Evolutionary conservation across 64 coral and sea anemone genomes (phyloP).

Genomic region (Stichodactyla mertensii): DNA sequence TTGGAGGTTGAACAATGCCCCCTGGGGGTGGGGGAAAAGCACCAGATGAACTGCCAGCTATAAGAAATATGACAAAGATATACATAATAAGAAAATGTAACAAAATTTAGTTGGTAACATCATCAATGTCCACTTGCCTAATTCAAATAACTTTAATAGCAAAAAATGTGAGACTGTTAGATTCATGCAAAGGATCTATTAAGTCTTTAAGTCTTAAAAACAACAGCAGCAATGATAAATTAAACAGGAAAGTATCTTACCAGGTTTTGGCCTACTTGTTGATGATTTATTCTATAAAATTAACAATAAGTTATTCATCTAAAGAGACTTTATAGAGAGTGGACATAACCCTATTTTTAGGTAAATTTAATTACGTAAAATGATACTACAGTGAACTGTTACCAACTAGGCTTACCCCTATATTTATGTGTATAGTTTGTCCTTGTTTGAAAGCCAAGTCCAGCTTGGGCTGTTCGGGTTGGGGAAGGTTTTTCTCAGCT

Average conservation of each 20-base stretch:
- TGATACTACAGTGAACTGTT: background rate
- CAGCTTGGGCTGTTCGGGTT: conserved; percentile 74
- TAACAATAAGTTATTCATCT: background rate
- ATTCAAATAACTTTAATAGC: too few species aligned
- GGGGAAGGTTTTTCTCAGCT: conserved; percentile 51
- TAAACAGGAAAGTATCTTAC: background rate
- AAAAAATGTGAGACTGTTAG: too few species aligned
- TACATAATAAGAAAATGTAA: background rate
- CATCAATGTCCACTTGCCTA: background rate
- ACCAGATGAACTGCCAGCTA: conserved; percentile 53
- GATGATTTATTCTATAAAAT: conserved; percentile 17
- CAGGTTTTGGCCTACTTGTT: conserved; percentile 45
- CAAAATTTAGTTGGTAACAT: background rate
- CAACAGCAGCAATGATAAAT: too few species aligned
- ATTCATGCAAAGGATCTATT: background rate
- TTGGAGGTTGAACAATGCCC: conserved; percentile 38
- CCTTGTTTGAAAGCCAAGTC: conserved; percentile 97
- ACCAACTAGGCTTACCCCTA: conserved; percentile 52
- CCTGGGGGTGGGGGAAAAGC: conserved; percentile 70
- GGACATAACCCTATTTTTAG: background rate
- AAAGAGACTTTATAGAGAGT: background rate
- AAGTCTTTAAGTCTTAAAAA: background rate
- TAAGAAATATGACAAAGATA: background rate
- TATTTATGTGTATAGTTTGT: conserved; percentile 96
- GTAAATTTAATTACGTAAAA: too few species aligned